Base-by-base conservation (phyloP, 2,888 invertebrate genomes). In the Troides oblongomaculatus region DNA sequence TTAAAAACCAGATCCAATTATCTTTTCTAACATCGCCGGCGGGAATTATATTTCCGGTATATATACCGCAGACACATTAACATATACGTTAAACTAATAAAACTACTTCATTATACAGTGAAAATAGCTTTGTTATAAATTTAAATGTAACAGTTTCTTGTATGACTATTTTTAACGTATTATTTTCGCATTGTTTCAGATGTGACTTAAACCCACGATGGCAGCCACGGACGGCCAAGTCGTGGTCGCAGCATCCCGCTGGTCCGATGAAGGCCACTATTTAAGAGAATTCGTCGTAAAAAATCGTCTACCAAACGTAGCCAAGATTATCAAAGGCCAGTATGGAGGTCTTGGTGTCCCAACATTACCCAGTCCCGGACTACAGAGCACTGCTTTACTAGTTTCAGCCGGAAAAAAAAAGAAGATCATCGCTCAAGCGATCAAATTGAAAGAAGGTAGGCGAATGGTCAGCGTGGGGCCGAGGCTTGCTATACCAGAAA, bases 281-380 rank as follows among this genome's bases (percentile, higher is more conserved):
- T 94, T 96, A 60, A 93, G 95, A 70, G 96, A 96, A 84, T 96
- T 95, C 84, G 95, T 96, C 79, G 92, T 94, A 82, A 96, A 96
- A 84, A 94, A 96, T 81, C 94, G 95, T 70, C 86, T 96, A 72
- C 98, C 98, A 18, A 96, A 95, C 77, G 96, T 98, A 77, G 97
- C 97, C 71, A 97, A 97, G 88, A 97, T 98, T 82, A 96, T 97
- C 79, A 98, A 98, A 88, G 98, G 99, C 74, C 98, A 98, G 86
- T 98, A 98, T 91, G 96, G 97, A 75, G 97, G 96, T 70, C 94
- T 99, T 65, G 98, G 98, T 43, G 97, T 97, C 23, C 97, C 98
- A 2, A 96, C 97, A 0, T 89, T 97, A 62, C 97, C 97, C 56
- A 97, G 96, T 79, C 97, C 97, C 7, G 96, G 97, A 71, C 93